Percentiles rank a stretch among this genome's conserved stretches.
These are phyloP conservation scores for Ictalurus furcatus DNA, from an alignment of 2,113 vertebrate genomes.

Conservation along the genomic window DNA sequence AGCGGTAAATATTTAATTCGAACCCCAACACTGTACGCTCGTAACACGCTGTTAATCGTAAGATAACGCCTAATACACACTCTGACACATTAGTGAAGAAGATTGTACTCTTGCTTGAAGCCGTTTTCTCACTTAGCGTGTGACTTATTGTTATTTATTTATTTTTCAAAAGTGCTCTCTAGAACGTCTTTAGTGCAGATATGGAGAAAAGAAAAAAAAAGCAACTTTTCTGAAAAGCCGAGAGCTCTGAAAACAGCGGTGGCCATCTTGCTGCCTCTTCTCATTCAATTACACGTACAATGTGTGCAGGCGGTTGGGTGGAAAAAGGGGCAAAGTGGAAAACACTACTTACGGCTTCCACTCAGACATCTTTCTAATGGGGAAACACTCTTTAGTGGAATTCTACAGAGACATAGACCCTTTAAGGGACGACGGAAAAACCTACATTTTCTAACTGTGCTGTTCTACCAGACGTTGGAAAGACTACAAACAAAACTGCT, in stretches of 20 bases:
- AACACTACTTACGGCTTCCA: background rate
- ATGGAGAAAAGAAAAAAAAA: background rate
- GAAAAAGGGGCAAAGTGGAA: background rate
- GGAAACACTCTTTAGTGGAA: background rate
- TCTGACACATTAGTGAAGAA: background rate
- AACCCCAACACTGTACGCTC: too few species aligned
- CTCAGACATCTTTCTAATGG: background rate
- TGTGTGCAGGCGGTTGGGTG: background rate
- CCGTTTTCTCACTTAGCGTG: background rate
- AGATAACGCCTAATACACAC: background rate
- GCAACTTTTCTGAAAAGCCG: too few species aligned
- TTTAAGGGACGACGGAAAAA: background rate
- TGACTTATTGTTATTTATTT: background rate
- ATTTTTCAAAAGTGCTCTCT: background rate
- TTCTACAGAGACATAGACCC: background rate
- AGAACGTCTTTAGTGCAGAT: background rate
- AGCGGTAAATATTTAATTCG: background rate
- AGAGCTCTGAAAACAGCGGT: too few species aligned
- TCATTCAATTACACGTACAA: background rate
- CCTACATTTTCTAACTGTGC: background rate
- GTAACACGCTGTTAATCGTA: background rate
- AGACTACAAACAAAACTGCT: background rate
- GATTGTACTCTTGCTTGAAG: background rate
- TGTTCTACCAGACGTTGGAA: background rate
- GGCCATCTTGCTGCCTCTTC: background rate